phyloP scores from a whole-genome alignment of 2,113 vertebrate genomes.

The Myiagra hebetior region DNA sequence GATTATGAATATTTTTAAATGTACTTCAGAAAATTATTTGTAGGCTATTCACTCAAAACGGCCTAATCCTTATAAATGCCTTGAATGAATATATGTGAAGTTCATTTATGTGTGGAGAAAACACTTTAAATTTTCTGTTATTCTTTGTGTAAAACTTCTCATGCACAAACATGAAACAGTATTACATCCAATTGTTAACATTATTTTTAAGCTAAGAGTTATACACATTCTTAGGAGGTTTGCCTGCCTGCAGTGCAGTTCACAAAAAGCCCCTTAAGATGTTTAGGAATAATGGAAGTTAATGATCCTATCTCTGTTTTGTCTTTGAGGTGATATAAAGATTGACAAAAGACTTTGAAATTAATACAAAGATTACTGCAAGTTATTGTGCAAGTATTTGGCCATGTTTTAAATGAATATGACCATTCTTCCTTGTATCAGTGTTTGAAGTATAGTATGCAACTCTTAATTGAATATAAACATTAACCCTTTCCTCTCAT shows the following conservation, averaged over 20 bases:
- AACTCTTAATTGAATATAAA: background rate
- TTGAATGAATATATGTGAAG: background rate
- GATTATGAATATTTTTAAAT: constrained; percentile 55
- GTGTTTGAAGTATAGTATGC: background rate
- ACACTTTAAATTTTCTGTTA: background rate
- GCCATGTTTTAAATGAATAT: background rate
- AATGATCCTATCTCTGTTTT: background rate
- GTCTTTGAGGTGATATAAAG: background rate
- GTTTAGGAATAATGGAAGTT: background rate
- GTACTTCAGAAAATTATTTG: constrained; percentile 27
- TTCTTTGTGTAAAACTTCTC: background rate
- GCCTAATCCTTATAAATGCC: background rate
- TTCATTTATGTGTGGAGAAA: background rate
- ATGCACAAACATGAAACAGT: background rate
- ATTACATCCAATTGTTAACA: background rate
- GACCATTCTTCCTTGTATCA: background rate
- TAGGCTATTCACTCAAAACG: background rate
- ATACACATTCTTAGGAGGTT: background rate
- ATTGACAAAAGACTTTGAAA: background rate
- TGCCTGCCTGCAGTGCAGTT: background rate
- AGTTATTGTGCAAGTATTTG: background rate
- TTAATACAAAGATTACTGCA: background rate
- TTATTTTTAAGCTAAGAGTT: background rate
- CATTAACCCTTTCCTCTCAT: background rate
- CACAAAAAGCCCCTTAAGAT: background rate